These are phyloP conservation scores for Apamea crenata DNA, from an alignment of 2,888 invertebrate genomes.

Conservation along the genomic window DNA sequence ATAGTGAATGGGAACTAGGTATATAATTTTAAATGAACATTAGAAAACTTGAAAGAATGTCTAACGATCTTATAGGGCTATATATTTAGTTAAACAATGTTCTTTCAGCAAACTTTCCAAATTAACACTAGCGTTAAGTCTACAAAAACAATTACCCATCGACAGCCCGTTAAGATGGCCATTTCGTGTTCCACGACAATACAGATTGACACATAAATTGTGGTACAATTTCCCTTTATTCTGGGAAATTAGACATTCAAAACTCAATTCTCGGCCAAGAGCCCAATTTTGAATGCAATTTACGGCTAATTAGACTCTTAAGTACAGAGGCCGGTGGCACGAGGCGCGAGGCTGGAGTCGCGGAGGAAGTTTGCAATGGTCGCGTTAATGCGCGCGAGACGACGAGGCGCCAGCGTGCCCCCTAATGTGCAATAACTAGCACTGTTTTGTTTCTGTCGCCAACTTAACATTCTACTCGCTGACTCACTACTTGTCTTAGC, in stretches of 20 bases:
- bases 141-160: slow-evolving; percentile 61
- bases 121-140: slow-evolving; percentile 57
- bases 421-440: slow-evolving; percentile 77
- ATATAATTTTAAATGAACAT: not conserved
- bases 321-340: slow-evolving; percentile 79
- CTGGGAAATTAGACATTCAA: slow-evolving; percentile 87
- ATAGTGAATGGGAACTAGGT: not conserved
- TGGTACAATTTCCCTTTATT: slow-evolving; percentile 83
- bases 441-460: slow-evolving; percentile 74
- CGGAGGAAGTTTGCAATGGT: slow-evolving; percentile 80
- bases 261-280: slow-evolving; percentile 86
- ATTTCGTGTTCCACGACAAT: slow-evolving; percentile 74
- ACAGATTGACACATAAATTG: slow-evolving; percentile 83
- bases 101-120: slow-evolving; percentile 39
- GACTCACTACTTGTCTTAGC: slow-evolving; percentile 58
- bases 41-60: slow-evolving; percentile 1
- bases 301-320: slow-evolving; percentile 88
- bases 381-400: slow-evolving; percentile 75
- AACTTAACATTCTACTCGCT: slow-evolving; percentile 63
- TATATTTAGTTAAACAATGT: slow-evolving; percentile 31
- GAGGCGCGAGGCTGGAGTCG: slow-evolving; percentile 68
- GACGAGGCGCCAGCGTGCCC: slow-evolving; percentile 64
- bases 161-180: slow-evolving; percentile 61
- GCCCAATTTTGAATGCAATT: slow-evolving; percentile 87
- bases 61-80: not conserved